Percentiles rank a stretch among this genome's conserved stretches.
These are phyloP conservation scores for Wiebesia pumilae DNA, from an alignment of 1,140 invertebrate genomes.

Conservation along the genomic window DNA sequence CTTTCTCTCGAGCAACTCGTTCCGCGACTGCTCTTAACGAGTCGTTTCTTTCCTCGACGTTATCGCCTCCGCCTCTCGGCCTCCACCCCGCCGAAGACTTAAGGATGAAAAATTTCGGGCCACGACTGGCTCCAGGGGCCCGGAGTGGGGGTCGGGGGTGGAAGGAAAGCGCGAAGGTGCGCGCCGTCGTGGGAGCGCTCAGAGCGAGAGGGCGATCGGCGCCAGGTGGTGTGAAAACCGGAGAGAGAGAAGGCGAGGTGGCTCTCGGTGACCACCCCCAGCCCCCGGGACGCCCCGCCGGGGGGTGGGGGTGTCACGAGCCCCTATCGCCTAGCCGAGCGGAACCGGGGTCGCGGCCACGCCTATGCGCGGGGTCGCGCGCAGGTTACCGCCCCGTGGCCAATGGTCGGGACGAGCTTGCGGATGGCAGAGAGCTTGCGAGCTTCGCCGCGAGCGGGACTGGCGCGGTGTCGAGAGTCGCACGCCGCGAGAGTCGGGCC, in stretches of 20 bases:
- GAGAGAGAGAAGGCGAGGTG: not conserved
- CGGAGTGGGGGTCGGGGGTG: not conserved
- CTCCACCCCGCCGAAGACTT: constrained; percentile 13
- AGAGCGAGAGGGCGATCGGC: too few species aligned
- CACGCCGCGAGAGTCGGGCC: constrained; percentile 61
- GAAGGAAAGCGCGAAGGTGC: constrained; percentile 45
- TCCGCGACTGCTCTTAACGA: constrained; percentile 39
- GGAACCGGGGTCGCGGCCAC: constrained; percentile 65
- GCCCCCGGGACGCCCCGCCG: not conserved
- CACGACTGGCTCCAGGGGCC: constrained; percentile 21
- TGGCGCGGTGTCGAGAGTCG: constrained; percentile 50
- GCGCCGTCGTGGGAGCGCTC: constrained; percentile 43
- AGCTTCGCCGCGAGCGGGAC: constrained; percentile 44
- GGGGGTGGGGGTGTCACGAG: constrained; percentile 42
- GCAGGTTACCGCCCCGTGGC: constrained; percentile 71
- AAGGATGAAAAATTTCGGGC: constrained; percentile 52
- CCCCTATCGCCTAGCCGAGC: constrained; percentile 64
- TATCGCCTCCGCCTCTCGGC: constrained; percentile 15
- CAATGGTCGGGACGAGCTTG: constrained; percentile 62
- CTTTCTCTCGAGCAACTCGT: not conserved
- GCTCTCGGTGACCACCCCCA: not conserved
- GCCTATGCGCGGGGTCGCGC: constrained; percentile 71
- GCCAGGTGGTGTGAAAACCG: constrained; percentile 58
- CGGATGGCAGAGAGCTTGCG: constrained; percentile 53
- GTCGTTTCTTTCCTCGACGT: constrained; percentile 48